Evolutionary conservation across 2,113 vertebrate species (phyloP).

Genomic region (Trogon melanurus): DNA sequence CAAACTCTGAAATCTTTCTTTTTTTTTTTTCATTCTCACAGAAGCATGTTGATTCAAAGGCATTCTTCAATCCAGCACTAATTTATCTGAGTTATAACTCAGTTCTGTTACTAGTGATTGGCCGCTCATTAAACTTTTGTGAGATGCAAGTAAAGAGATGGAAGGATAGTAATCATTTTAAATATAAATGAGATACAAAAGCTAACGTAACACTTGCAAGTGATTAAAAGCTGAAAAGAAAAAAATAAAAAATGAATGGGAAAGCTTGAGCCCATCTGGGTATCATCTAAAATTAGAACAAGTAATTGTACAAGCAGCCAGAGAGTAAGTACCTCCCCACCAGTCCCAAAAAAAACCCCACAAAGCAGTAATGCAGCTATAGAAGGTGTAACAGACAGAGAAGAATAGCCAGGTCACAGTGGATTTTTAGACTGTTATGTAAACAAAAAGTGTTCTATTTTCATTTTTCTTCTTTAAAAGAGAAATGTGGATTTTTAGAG

Average conservation of each 20-base stretch:
- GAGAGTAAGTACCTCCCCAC: not conserved
- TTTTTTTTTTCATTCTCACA: not conserved
- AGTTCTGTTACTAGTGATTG: not conserved
- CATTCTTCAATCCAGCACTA: not conserved
- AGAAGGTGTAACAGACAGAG: not conserved
- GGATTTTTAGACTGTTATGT: not conserved
- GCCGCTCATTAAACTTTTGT: not conserved
- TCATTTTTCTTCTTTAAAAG: not conserved
- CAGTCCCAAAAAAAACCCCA: not conserved
- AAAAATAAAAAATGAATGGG: not conserved
- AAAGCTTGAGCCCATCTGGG: not conserved
- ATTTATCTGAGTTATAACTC: not conserved
- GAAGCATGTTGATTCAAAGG: not conserved
- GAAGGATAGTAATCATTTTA: not conserved
- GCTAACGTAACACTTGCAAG: not conserved
- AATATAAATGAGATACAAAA: not conserved
- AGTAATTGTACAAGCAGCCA: not conserved
- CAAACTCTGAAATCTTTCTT: not conserved
- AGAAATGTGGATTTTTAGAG: not conserved
- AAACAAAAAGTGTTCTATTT: not conserved
- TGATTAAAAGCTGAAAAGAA: not conserved
- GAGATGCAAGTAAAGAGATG: not conserved
- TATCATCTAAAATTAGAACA: not conserved
- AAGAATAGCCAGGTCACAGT: not conserved
- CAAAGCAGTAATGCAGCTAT: not conserved